Evolutionary conservation across 1,140 invertebrate genomes (phyloP), one percentile per base, ranked within the genome.

Genomic region (Sitodiplosis mosellana): DNA sequence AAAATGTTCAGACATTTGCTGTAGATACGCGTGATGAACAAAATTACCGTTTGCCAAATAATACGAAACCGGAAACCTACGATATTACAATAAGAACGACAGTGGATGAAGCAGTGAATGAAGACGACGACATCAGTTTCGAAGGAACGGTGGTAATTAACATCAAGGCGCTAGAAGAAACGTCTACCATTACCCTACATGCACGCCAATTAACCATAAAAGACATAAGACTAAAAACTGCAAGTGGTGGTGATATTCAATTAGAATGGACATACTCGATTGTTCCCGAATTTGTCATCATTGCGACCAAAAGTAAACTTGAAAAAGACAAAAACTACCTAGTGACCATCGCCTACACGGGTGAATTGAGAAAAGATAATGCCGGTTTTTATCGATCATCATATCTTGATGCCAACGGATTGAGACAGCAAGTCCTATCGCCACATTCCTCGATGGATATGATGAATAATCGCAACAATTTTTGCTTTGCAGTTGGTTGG

Each of bases 341-440:
- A 11, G 57, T 78, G 37, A 60, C 56, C 1, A 72, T 78, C 19
- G 34, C 40, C 0, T 80, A 75, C 42, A 56, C 49, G 1, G 75
- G 76, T 17, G 54, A 55, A 1, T 63, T 78, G 20, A 71, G 74
- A 49, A 54, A 60, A 1, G 75, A 77, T 49, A 68, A 79, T 52
- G 70, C 70, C 38, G 87, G 87, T 36, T 89, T 91, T 60, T 91
- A 91, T 56, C 71, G 75, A 33, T 87, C 81, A 56, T 76, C 72
- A n/a, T 92, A 88, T 54, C 63, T 65, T 2, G 64, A 74, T 36
- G 54, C 55, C n/a, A 0, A 46, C 56, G 12, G 69, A 69, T 11
- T 58, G 52, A 0, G 53, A 45, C 36, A 53, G 62, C 66, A 41
- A 56, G 58, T 53, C 7, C 4, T 33, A 27, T 14, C 15, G 5